These are phyloP conservation scores for Proterorhinus semilunaris DNA, from an alignment of 2,113 vertebrate species.

Conservation along the genomic window DNA sequence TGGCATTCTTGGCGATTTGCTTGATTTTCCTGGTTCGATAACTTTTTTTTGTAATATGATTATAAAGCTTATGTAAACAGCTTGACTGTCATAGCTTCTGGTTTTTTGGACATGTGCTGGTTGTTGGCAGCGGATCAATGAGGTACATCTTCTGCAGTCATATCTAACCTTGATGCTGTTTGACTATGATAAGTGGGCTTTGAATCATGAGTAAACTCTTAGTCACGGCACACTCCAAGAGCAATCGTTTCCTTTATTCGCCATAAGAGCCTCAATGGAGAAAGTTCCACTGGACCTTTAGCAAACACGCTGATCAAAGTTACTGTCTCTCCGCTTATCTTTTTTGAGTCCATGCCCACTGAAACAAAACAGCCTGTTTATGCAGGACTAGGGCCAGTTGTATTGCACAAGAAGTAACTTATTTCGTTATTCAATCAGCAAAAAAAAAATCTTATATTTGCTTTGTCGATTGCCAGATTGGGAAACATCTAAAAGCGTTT, in stretches of 20 bases:
- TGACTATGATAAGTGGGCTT: constrained; percentile 33
- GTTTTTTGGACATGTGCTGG: background rate
- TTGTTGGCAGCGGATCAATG: background rate
- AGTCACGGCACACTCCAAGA: constrained; percentile 41
- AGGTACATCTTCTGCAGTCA: constrained; percentile 13
- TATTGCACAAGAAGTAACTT: constrained; percentile 42
- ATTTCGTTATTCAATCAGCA: too few relatives aligned
- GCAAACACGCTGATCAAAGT: constrained; percentile 53
- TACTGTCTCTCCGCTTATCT: constrained; percentile 48
- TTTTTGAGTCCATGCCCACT: constrained; percentile 39
- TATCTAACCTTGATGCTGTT: constrained; percentile 35
- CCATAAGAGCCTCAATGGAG: constrained; percentile 40
- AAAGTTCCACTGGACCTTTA: constrained; percentile 53
- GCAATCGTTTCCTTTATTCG: constrained; percentile 57
- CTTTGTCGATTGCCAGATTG: too few relatives aligned
- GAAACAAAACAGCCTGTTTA: constrained; percentile 53
- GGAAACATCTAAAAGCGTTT: too few relatives aligned
- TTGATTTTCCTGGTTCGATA: too few relatives aligned
- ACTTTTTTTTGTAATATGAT: too few relatives aligned
- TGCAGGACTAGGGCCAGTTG: constrained; percentile 36
- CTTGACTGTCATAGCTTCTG: background rate
- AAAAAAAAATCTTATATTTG: too few relatives aligned
- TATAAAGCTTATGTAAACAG: too few relatives aligned
- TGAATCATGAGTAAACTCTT: constrained; percentile 47
- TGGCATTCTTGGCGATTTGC: too few relatives aligned